Evolutionary conservation across 2,113 vertebrate species (phyloP).

Genomic region (Plotosus lineatus): DNA sequence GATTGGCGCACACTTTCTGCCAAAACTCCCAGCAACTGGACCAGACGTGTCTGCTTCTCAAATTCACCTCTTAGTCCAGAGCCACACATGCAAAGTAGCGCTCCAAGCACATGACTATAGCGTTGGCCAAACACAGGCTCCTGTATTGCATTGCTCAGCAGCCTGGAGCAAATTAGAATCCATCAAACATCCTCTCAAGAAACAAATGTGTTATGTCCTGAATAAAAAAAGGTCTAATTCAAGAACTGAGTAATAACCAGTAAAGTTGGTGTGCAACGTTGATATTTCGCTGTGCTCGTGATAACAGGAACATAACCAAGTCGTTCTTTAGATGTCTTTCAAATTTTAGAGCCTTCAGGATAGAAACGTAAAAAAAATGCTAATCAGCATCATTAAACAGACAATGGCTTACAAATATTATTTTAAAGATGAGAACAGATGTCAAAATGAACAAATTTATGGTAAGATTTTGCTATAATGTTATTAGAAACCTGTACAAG

Average conservation of each 20-base stretch:
- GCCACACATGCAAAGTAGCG: constrained; percentile 88
- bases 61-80: constrained; percentile 84
- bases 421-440: not conserved
- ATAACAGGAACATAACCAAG: constrained; percentile 87
- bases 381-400: not conserved
- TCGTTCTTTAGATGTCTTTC: constrained; percentile 91
- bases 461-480: not conserved
- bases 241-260: constrained; percentile 77
- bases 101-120: constrained; percentile 87
- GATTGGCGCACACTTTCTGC: constrained; percentile 92
- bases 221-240: not conserved
- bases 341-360: constrained; percentile 86
- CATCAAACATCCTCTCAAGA: not conserved
- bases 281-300: constrained; percentile 88
- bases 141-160: constrained; percentile 91
- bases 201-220: no score
- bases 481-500: constrained; percentile 81
- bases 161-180: constrained; percentile 69
- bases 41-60: constrained; percentile 87
- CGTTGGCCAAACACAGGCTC: constrained; percentile 83
- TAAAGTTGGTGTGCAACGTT: constrained; percentile 89
- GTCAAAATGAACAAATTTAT: not conserved
- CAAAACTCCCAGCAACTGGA: constrained; percentile 85
- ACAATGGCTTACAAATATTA: not conserved
- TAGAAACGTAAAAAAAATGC: constrained; percentile 13